Percentiles rank a stretch among this genome's conserved stretches.
These are phyloP conservation scores for Lepidothrix coronata DNA, from an alignment of 2,113 vertebrate species.

Conservation along the genomic window DNA sequence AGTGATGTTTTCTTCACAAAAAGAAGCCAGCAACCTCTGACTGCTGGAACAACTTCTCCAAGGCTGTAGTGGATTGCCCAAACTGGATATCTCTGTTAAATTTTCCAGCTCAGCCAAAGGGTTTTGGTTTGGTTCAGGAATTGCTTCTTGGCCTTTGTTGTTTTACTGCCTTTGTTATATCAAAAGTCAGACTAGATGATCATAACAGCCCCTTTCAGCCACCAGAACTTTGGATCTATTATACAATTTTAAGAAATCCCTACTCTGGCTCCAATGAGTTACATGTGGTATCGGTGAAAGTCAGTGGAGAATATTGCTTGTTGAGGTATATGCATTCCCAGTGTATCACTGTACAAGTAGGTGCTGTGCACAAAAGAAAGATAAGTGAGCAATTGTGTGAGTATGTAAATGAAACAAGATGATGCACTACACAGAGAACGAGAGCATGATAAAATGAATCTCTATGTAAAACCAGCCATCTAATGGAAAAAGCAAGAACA, in stretches of 20 bases:
- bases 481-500: slow-evolving; percentile 68
- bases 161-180: not conserved
- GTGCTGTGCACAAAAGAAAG: not conserved
- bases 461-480: slow-evolving; percentile 29
- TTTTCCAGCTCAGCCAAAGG: not conserved
- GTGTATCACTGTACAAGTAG: not conserved
- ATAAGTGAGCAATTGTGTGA: not conserved
- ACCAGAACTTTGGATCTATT: not conserved
- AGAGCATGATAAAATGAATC: not conserved
- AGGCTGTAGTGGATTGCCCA: not conserved
- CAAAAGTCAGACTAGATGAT: not conserved
- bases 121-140: not conserved
- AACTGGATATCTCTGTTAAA: not conserved
- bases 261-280: not conserved
- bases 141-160: not conserved
- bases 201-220: not conserved
- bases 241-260: not conserved
- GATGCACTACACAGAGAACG: not conserved
- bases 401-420: slow-evolving; percentile 15
- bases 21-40: not conserved
- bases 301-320: not conserved
- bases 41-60: not conserved
- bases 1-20: not conserved
- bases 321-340: not conserved
- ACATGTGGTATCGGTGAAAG: not conserved